phyloP scores from a whole-genome alignment of 2,797 vertebrate species.

The Macrochelys suwanniensis region DNA sequence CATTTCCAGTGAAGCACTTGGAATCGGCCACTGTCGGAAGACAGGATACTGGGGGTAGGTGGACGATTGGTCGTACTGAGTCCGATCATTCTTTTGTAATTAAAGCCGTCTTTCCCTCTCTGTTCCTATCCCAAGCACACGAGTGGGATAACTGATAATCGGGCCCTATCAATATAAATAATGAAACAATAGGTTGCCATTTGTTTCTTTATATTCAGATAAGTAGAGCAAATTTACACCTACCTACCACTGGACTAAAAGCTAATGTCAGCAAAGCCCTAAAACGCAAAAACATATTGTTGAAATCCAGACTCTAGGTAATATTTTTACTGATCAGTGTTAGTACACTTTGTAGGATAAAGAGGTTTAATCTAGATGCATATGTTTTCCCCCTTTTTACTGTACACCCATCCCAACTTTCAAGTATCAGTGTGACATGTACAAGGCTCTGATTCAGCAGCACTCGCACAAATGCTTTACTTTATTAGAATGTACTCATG shows the following conservation, averaged over 20 bases:
- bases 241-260: neutral
- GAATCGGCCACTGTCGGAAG: neutral
- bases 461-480: neutral
- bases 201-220: rapidly evolving
- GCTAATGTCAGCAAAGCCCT: neutral
- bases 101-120: neutral
- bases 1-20: neutral
- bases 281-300: neutral
- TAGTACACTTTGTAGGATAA: neutral
- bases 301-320: neutral
- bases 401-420: neutral
- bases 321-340: neutral
- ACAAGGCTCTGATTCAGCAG: neutral
- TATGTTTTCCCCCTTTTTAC: neutral
- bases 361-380: neutral
- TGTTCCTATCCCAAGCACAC: rapidly evolving
- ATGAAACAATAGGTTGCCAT: rapidly evolving
- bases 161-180: neutral
- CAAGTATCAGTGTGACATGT: neutral
- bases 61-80: rapidly evolving
- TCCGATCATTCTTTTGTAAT: neutral
- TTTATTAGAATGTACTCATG: neutral
- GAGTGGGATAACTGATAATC: rapidly evolving
- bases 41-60: rapidly evolving
- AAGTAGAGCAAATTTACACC: neutral